Evolutionary conservation across 2,888 invertebrate genomes (phyloP), one percentile per base, ranked within the genome.

Genomic region (Axea sp.): DNA sequence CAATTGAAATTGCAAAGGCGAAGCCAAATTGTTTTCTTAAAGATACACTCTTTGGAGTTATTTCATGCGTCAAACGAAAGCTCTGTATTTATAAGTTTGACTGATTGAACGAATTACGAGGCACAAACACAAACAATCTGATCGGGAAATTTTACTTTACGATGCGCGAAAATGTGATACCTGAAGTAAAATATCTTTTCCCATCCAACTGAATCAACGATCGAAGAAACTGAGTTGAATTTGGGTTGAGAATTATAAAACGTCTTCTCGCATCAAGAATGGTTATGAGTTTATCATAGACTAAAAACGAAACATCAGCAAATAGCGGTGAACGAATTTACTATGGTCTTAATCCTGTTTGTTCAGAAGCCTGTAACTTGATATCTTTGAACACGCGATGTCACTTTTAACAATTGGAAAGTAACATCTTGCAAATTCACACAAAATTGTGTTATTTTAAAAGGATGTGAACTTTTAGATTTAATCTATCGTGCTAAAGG

Each of bases 301-400:
- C n/a, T 28, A 39, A 47, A 43, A 39, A 39, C 8, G 6, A 9
- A 37, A 19, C 6, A 24, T 2, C 26, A 8, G 17, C 26, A 14
- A 31, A 11, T 9, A n/a, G 17, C 26, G 3, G 28, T 35, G 22
- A 41, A 4, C 41, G 33, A 53, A 45, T 64, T 64, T 53, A 64
- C 53, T 53, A 53, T 53, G 43, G 64, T 64, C 64, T 64, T 39
- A 64, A 64, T 64, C 64, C 53, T 43, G 33, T 64, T 64, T 64
- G 26, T 12, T 53, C 43, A 53, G 64, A 64, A 64, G 53, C 64
- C 64, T 51, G 15, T 7, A 45, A 41, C 31, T 51, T 53, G 9
- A 41, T 24, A 24, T 41, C 41, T 41, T 41, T 9, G 12, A 7
- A 12, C 41, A 41, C 41, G 41, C 41, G 24, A 41, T 41, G 35